Percentiles rank a stretch among this genome's conserved stretches.
Evolutionary conservation across 2,888 invertebrate species (phyloP).

Genomic region (Mythimna lalbum): DNA sequence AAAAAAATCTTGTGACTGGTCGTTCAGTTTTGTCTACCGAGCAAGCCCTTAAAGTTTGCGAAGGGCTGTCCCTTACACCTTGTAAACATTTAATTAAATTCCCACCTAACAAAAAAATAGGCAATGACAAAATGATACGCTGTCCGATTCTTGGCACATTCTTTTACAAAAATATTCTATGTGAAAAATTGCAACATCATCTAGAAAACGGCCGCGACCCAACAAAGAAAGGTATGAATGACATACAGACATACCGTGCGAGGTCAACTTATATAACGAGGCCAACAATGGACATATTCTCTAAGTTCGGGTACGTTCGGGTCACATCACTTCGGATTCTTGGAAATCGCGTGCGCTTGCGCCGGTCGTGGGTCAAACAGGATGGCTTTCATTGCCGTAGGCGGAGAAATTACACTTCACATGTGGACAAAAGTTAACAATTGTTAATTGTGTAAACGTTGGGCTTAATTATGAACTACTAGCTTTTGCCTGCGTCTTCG

Average conservation of each 20-base stretch:
- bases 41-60: too few species aligned
- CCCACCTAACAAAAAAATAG: too few species aligned
- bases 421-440: conserved; percentile 23
- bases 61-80: too few species aligned
- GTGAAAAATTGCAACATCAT: conserved; percentile 40
- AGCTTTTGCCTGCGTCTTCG: too few species aligned
- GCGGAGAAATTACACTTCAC: conserved; percentile 40
- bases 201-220: conserved; percentile 26
- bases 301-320: conserved; percentile 32
- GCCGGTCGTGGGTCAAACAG: conserved; percentile 50
- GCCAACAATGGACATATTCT: conserved; percentile 40
- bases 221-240: conserved; percentile 44
- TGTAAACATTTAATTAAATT: too few species aligned
- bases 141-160: conserved; percentile 3
- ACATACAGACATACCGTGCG: conserved; percentile 29
- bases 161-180: conserved; percentile 1
- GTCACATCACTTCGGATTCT: conserved; percentile 33
- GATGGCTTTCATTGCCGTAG: conserved; percentile 51
- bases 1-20: too few species aligned
- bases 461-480: conserved; percentile 18
- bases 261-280: conserved; percentile 42
- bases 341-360: conserved; percentile 46
- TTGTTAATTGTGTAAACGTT: conserved; percentile 43
- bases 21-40: too few species aligned
- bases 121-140: conserved; percentile 17